Evolutionary conservation across 2,888 invertebrate species (phyloP), one percentile per base, ranked within the genome.

Genomic region (Calliopum simillimum): DNA sequence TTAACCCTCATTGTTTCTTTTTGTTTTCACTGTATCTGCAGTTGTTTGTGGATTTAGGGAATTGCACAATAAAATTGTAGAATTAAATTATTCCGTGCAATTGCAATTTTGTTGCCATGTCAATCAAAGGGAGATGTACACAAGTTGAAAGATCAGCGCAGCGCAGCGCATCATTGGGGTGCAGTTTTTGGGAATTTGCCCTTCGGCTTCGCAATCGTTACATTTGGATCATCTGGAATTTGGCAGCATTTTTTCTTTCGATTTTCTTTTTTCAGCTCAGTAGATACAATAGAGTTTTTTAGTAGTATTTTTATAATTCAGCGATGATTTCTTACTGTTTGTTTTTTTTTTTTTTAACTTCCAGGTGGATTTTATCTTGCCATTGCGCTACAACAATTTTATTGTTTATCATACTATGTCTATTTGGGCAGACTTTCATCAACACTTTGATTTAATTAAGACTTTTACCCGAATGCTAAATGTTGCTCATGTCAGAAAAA

Each of bases 91-190:
- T 74, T 59, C 71, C 71, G 56, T 73, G 71, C 68, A 71, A 69
- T 71, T 67, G 74, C 77, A 69, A 75, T 76, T 77, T 77, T 78
- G 80, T 76, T 77, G 79, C 76, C 79, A 78, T 80, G 81, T 80
- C 81, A 81, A 81, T 80, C 80, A 81, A 19, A 13, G 8, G 8
- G 1, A 33, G 8, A 46, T n/a, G 11, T n/a, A 41, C 33, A 59
- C 43, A 59, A 59, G 59, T 59, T 41, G 59, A 43, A 14, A 58
- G 16, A 33, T 16, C 14, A 56, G 14, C n/a, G n/a, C n/a, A 3
- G 12, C 53, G 19, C 46, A 11, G 14, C 13, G 21, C 21, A 61
- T 44, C 16, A 43, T 59, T 44, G 59, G 44, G 21, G 8, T 33
- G 33, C 2, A 33, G 12, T 44, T 46, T 19, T 46, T 11, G 19